phyloP scores from a whole-genome alignment of 1,140 invertebrate genomes.

The Papilio glaucus region DNA sequence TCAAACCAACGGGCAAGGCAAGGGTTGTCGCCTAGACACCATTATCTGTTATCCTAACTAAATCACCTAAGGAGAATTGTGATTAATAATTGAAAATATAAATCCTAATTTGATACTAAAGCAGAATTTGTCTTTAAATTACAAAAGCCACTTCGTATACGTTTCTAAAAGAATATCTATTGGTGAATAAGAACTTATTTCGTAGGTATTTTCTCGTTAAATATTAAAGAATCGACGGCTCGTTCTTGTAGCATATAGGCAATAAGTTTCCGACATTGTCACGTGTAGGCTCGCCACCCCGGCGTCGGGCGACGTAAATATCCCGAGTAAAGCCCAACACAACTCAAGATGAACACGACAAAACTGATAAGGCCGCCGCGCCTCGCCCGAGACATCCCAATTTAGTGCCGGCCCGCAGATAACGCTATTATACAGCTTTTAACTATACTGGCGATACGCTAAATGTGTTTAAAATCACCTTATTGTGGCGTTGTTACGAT shows the following conservation, averaged over 20 bases:
- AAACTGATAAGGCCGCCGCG: constrained; percentile 78
- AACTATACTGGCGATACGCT: constrained; percentile 81
- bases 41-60: neutral
- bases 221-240: constrained; percentile 53
- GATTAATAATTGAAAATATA: constrained; percentile 24
- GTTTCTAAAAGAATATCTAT: neutral
- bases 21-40: constrained; percentile 70
- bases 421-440: constrained; percentile 83
- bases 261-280: constrained; percentile 78
- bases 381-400: constrained; percentile 79
- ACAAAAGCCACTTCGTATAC: neutral
- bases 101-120: constrained; percentile 29
- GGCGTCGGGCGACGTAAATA: constrained; percentile 73
- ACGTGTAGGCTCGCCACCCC: constrained; percentile 75
- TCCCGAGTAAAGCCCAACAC: constrained; percentile 81
- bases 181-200: neutral
- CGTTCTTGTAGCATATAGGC: constrained; percentile 54
- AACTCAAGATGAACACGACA: constrained; percentile 83
- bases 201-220: constrained; percentile 47
- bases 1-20: constrained; percentile 77
- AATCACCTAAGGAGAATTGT: neutral
- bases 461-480: constrained; percentile 80
- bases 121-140: neutral
- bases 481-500: constrained; percentile 70
- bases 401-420: constrained; percentile 79